These are phyloP conservation scores for Drosophila heteroneura DNA, from an alignment of 2,888 invertebrate genomes.

Conservation along the genomic window DNA sequence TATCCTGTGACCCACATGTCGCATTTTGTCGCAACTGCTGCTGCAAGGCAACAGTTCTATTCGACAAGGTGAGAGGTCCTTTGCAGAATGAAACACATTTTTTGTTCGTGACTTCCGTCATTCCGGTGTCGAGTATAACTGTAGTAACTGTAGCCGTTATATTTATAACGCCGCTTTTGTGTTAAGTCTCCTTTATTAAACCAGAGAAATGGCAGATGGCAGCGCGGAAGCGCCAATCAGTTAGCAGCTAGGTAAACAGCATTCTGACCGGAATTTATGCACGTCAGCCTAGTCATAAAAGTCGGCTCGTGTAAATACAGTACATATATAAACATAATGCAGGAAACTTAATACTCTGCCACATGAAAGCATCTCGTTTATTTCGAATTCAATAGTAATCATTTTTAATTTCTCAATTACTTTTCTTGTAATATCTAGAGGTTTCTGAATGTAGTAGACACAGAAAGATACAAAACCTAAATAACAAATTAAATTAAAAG, in stretches of 20 bases:
- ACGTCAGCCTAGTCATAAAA: constrained; percentile 26
- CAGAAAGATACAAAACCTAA: neutral
- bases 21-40: constrained; percentile 45
- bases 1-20: constrained; percentile 11
- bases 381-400: neutral
- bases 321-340: constrained; percentile 12
- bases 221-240: constrained; percentile 38
- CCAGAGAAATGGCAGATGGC: constrained; percentile 20
- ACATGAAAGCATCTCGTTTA: neutral
- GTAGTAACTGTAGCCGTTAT: neutral
- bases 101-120: constrained; percentile 62
- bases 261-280: constrained; percentile 12
- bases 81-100: constrained; percentile 29
- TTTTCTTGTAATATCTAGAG: too few relatives aligned
- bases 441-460: too few relatives aligned
- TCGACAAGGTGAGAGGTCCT: neutral
- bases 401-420: too few relatives aligned
- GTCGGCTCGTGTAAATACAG: neutral
- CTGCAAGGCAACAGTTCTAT: constrained; percentile 20
- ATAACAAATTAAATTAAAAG: neutral
- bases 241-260: constrained; percentile 28
- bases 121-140: constrained; percentile 10
- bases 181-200: neutral
- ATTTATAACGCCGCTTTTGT: neutral
- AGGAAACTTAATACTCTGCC: constrained; percentile 4